Base-by-base conservation (phyloP, 2,888 invertebrate genomes). In the Liodrosophila aerea region DNA sequence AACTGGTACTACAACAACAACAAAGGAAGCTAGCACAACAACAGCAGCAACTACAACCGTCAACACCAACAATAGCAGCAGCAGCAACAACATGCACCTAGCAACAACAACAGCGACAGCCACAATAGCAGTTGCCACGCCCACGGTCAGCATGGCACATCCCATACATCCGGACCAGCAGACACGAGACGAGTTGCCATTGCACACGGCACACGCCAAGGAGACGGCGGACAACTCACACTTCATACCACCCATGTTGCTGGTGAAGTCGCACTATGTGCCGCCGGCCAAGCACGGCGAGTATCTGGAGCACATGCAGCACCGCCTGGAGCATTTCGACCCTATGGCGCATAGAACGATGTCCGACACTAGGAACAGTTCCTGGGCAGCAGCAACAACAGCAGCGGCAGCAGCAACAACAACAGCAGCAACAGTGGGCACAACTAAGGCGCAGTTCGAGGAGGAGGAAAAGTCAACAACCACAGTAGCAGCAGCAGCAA, bases 211-310 rank as follows among this genome's bases (percentile, higher is more conserved):
- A n/a, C 88, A 89, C 49, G 65, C 87, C 18, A 89, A 89, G 52
- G 89, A 89, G 64, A 75, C 88, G 5, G 75, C 78, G 13, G 90
- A 90, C 64, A 89, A 87, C 54, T 87, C 88, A 8, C 90, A 90
- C 67, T 90, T 90, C 41, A 89, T 90, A 60, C 90, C 90, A 11
- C 90, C 90, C 36, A 90, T 90, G 90, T 49, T 90, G 52, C 66
- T 90, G 67, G 90, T 90, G 1, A 90, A 90, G 66, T 88, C 90
- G 2, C 89, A 90, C 74, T 90, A 90, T 65, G 87, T 89, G 47
- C 88, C 90, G 29, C 85, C 88, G 7, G 49, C 74, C n/a, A 88
- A 87, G 58, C 87, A 88, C 37, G 77, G 49, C 5, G 80, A 80
- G 16, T 66, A 56, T 36, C 61, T 40, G 2, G 73, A 73, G 33